Conservation (phyloP, 2,113 vertebrate genomes). For the Arizona elegans region DNA sequence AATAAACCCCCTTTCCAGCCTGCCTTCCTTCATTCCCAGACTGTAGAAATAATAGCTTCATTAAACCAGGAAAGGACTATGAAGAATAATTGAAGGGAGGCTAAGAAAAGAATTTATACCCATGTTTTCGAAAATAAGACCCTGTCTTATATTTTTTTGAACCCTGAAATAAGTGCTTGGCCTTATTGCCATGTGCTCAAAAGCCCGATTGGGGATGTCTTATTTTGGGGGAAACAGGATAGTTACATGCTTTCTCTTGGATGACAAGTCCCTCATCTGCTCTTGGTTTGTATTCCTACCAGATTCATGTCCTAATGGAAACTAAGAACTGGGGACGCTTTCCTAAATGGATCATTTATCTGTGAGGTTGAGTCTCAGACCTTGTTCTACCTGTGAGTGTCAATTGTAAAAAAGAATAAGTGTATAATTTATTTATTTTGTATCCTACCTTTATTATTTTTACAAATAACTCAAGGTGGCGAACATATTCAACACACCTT, state of each 20-base stretch:
- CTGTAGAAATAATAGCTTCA: conserved; percentile 43
- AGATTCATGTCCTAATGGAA: neutral
- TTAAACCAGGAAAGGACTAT: conserved; percentile 31
- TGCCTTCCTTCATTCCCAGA: conserved; percentile 11
- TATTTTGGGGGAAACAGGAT: too few relatives aligned
- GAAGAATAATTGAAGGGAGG: conserved; percentile 33
- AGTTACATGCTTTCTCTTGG: conserved; percentile 31
- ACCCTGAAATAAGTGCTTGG: too few relatives aligned
- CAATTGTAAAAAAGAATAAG: neutral
- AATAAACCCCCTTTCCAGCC: neutral
- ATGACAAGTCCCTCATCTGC: conserved; percentile 15
- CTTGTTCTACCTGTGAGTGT: neutral
- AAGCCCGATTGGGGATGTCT: too few relatives aligned
- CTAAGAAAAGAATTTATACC: conserved; percentile 35
- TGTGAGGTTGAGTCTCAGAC: neutral
- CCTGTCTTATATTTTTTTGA: too few relatives aligned
- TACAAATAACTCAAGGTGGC: neutral
- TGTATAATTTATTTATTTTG: neutral
- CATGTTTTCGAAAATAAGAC: too few relatives aligned
- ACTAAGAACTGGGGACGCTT: neutral
- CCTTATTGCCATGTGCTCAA: too few relatives aligned
- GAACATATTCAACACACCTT: neutral
- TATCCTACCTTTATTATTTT: neutral
- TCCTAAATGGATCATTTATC: neutral
- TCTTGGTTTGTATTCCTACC: conserved; percentile 13